These are phyloP conservation scores for Torymus texanus DNA, from an alignment of 2,888 invertebrate species.

Conservation along the genomic window DNA sequence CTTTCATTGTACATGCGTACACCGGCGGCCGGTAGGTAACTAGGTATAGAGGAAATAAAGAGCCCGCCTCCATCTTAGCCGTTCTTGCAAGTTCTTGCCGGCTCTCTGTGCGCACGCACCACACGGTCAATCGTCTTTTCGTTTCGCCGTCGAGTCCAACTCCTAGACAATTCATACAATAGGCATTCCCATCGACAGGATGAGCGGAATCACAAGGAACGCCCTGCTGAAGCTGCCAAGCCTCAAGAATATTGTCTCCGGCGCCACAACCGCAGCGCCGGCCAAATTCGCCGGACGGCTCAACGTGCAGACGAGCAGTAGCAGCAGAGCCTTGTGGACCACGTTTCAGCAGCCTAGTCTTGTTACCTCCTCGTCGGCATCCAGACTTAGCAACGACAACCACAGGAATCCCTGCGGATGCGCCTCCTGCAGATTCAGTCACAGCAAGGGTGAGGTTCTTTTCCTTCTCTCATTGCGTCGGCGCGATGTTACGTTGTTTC, in stretches of 20 bases:
- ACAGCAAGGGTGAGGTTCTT: conserved; percentile 81
- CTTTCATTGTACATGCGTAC: no score
- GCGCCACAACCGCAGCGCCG: background rate
- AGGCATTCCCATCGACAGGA: background rate
- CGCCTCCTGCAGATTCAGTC: conserved; percentile 81
- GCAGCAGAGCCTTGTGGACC: conserved; percentile 20
- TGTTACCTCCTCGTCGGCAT: background rate
- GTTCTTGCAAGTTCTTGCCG: conserved; percentile 22
- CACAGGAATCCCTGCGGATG: conserved; percentile 78
- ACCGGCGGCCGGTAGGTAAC: no score
- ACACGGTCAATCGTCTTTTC: conserved; percentile 15
- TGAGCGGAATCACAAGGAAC: conserved; percentile 54
- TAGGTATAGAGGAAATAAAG: no score
- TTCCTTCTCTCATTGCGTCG: background rate
- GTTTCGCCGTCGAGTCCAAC: no score
- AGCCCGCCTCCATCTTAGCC: conserved; percentile 26
- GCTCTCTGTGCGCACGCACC: background rate
- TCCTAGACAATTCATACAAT: background rate
- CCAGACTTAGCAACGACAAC: no score
- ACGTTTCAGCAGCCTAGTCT: conserved; percentile 9
- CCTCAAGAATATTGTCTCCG: conserved; percentile 30
- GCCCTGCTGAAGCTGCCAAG: conserved; percentile 39
- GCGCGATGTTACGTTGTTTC: background rate
- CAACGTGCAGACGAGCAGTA: conserved; percentile 2
- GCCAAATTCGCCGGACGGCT: background rate